Evolutionary conservation across 2,113 vertebrate genomes (phyloP).

Genomic region (Austrofundulus limnaeus): DNA sequence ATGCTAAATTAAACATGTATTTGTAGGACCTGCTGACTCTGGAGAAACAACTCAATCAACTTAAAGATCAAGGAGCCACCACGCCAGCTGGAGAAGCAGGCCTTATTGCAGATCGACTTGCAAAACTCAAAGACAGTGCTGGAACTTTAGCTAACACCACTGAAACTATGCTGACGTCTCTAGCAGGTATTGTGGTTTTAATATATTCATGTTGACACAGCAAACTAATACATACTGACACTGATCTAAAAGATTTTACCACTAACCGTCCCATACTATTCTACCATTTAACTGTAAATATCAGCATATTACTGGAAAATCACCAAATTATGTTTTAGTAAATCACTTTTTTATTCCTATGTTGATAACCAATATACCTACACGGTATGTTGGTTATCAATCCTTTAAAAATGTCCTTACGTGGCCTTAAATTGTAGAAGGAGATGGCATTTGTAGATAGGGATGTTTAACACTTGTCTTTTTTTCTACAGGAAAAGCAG

Average conservation of each 20-base stretch:
- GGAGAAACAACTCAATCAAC: conserved; percentile 69
- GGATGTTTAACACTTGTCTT: neutral
- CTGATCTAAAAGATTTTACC: too few species aligned
- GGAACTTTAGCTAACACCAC: conserved; percentile 80
- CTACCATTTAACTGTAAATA: too few species aligned
- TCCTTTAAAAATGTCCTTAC: neutral
- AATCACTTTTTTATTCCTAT: too few species aligned
- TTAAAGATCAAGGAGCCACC: conserved; percentile 55
- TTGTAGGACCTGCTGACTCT: conserved; percentile 79
- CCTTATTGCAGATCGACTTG: conserved; percentile 66
- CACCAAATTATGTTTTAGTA: too few species aligned
- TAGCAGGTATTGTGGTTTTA: conserved; percentile 78
- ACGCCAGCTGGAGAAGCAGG: neutral
- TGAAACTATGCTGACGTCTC: conserved; percentile 73
- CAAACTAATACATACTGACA: too few species aligned
- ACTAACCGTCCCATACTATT: too few species aligned
- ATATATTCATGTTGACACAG: neutral
- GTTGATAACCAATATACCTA: too few species aligned
- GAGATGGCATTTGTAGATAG: neutral
- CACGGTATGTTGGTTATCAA: too few species aligned
- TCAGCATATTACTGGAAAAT: too few species aligned
- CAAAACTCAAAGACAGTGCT: conserved; percentile 76
- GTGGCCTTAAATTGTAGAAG: too few species aligned
- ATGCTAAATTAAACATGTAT: conserved; percentile 2
- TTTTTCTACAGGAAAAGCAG: conserved; percentile 76